These are phyloP conservation scores for Zaprionus davidi DNA, from an alignment of 1,140 invertebrate genomes.

Conservation along the genomic window DNA sequence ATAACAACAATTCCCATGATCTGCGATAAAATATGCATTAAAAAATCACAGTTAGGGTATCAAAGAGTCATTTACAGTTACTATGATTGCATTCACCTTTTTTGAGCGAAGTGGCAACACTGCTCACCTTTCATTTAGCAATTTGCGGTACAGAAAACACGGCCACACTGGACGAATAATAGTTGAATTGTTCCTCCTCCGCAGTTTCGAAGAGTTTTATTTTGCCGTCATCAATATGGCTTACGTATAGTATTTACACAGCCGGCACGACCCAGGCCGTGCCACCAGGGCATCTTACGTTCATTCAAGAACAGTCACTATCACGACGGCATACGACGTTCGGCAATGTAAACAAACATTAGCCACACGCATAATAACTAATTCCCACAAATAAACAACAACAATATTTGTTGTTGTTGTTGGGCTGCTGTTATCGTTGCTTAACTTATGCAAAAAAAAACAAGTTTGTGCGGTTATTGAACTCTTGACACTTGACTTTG, in stretches of 20 bases:
- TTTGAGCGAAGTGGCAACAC: constrained; percentile 10
- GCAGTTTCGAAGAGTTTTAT: background rate
- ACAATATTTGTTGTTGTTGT: constrained; percentile 39
- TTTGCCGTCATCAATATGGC: constrained; percentile 11
- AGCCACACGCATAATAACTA: background rate
- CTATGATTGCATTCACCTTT: background rate
- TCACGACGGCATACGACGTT: background rate
- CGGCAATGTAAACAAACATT: constrained; percentile 29
- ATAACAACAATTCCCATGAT: background rate
- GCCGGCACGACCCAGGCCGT: constrained; percentile 30
- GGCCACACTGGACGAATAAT: constrained; percentile 7
- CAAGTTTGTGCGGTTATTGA: constrained; percentile 71
- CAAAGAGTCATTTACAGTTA: background rate
- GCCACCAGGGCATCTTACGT: constrained; percentile 12
- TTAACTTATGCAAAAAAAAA: constrained; percentile 63
- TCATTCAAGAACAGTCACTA: background rate
- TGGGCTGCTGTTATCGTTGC: constrained; percentile 13
- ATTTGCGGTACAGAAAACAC: background rate
- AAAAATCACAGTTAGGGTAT: background rate
- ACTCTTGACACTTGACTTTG: constrained; percentile 74
- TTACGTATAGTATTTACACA: constrained; percentile 30
- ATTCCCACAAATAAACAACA: constrained; percentile 19
- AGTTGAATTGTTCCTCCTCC: constrained; percentile 14
- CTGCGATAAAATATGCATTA: background rate
- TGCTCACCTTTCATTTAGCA: background rate